Conservation (phyloP, 2,113 vertebrate species). For the Phyllopteryx taeniolatus region DNA sequence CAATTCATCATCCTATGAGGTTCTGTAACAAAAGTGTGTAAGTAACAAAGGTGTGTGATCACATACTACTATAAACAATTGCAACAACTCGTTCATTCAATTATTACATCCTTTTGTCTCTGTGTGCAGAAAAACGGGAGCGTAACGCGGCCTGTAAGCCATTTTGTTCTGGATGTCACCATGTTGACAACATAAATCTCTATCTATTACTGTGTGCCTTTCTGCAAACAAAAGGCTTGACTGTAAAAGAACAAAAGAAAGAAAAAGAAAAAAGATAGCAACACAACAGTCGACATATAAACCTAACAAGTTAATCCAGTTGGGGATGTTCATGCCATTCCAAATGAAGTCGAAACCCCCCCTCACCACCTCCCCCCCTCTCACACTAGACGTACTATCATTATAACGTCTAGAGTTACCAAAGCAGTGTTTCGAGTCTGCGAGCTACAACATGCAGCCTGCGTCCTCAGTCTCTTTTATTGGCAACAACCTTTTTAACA, state of each 20-base stretch:
- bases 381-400: slow-evolving; percentile 19
- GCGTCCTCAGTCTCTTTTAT: slow-evolving; percentile 29
- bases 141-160: background rate
- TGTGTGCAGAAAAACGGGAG: background rate
- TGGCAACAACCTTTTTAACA: slow-evolving; percentile 11
- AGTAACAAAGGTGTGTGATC: background rate
- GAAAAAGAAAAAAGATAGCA: slow-evolving; percentile 30
- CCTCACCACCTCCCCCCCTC: slow-evolving; percentile 11
- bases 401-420: slow-evolving; percentile 33
- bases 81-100: background rate
- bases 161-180: slow-evolving; percentile 22
- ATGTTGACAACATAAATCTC: slow-evolving; percentile 1
- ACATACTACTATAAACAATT: background rate
- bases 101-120: background rate
- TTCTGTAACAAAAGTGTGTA: background rate
- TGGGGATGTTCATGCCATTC: slow-evolving; percentile 46
- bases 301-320: slow-evolving; percentile 64
- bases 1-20: background rate
- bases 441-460: slow-evolving; percentile 42
- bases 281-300: slow-evolving; percentile 26
- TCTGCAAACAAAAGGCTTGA: slow-evolving; percentile 41
- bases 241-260: slow-evolving; percentile 15
- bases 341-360: slow-evolving; percentile 27
- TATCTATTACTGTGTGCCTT: background rate
- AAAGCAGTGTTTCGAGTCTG: slow-evolving; percentile 25